Percentiles rank a stretch among this genome's conserved stretches.
Conservation (phyloP, 1,140 invertebrate genomes). For the Bombus affinis region DNA sequence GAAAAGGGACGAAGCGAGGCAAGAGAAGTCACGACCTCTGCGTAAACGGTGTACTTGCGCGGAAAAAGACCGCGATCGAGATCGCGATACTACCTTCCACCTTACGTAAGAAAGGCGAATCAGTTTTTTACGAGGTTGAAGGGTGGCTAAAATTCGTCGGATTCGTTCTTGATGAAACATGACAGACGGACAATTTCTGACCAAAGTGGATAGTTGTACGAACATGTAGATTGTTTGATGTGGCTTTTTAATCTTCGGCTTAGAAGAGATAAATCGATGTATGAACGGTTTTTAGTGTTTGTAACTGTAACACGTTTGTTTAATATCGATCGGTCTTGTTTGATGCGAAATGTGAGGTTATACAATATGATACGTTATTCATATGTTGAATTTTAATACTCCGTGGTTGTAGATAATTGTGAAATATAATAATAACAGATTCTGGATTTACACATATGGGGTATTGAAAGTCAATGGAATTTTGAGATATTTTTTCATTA, state of each 20-base stretch:
- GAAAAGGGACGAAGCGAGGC: not conserved
- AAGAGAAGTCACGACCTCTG: slow-evolving; percentile 16
- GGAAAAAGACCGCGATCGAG: not conserved
- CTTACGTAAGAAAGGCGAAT: not conserved
- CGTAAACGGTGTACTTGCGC: not conserved
- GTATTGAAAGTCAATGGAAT: not conserved
- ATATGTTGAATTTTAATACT: not conserved
- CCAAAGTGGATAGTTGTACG: too few species aligned
- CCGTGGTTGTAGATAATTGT: too few species aligned
- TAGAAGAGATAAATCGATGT: not conserved
- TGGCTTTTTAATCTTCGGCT: not conserved
- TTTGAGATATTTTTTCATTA: not conserved
- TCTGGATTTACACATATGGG: too few species aligned
- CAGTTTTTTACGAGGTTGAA: not conserved
- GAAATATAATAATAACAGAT: too few species aligned
- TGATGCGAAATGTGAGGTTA: too few species aligned
- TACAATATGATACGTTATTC: too few species aligned
- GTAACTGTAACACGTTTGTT: not conserved
- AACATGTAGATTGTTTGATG: not conserved
- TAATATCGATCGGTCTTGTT: not conserved
- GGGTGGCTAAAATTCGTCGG: not conserved
- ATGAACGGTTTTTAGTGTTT: not conserved
- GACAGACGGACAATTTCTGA: not conserved
- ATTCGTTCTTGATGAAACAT: not conserved
- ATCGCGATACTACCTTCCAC: not conserved